Base-by-base conservation (phyloP, 2,113 vertebrate genomes). In the Percopsis transmontana region DNA sequence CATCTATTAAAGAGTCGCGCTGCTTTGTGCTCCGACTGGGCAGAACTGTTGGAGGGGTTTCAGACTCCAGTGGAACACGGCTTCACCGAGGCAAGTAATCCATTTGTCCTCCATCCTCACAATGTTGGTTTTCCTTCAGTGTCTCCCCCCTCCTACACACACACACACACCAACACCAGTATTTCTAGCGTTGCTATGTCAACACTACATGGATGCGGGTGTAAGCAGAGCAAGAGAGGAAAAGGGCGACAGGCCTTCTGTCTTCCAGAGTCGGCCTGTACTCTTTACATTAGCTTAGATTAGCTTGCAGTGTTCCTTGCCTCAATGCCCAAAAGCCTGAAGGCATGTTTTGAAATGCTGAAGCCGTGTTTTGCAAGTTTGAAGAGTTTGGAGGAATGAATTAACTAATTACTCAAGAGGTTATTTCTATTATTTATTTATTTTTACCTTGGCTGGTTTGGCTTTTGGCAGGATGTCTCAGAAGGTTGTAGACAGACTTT, bases 71-170 rank as follows among this genome's bases (percentile, higher is more conserved):
- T 73, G 56, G 81, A 68, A 58, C 44, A 20, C 42, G 33, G 33
- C 20, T 52, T 53, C 2, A n/a, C 66, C 77, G 67, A 72, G 53
- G 61, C 55, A 70, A 45, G 65, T 81, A 72, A 76, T 85, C 67
- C 15, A 51, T 78, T 70, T 75, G 70, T 61, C 51, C 51, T 76
- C 68, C 47, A 76, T 86, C 65, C 24, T 55, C 47, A 62, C 48
- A 63, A 48, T 21, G 50, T 62, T 52, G 67, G 20, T 86, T 64
- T 52, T 54, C 65, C 60, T 39, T 52, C 41, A 48, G 24, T 53
- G 47, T 19, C 66, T 56, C 48, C 5, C 16, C 58, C 16, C 21
- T 40, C 33, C 72, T 64, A 57, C 55, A n/a, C 19, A n/a, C n/a
- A n/a, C n/a, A n/a, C n/a, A n/a, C 47, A 6, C 6, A 19, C 14